phyloP scores from a whole-genome alignment of 2,888 invertebrate species.

The Octonoba sinensis region DNA sequence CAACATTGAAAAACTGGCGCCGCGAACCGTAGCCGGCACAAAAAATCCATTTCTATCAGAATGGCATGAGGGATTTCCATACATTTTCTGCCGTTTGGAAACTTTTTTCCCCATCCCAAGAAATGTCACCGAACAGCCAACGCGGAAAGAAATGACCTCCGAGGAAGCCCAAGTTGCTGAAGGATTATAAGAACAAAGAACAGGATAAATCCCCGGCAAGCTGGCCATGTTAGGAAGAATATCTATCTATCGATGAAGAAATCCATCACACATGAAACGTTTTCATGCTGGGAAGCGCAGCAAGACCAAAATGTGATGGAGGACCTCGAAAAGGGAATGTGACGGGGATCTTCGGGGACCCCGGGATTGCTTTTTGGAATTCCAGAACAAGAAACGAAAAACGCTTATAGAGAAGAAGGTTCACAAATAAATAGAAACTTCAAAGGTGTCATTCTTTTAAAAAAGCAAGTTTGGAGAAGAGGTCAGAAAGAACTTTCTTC shows the following conservation, averaged over 20 bases:
- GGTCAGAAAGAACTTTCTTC: conserved; percentile 22
- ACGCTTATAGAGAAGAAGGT: conserved; percentile 13
- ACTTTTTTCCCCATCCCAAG: conserved; percentile 48
- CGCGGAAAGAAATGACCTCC: conserved; percentile 55
- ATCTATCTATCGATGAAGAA: conserved; percentile 60
- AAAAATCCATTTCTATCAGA: conserved; percentile 20
- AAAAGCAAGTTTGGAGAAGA: conserved; percentile 37
- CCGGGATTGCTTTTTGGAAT: conserved; percentile 52
- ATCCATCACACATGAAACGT: conserved; percentile 62
- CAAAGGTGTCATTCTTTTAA: conserved; percentile 45
- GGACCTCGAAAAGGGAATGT: conserved; percentile 32
- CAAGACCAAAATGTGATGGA: conserved; percentile 52
- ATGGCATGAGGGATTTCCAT: conserved; percentile 32
- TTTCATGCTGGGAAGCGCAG: conserved; percentile 40
- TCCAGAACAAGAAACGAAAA: conserved; percentile 44
- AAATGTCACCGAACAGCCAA: conserved; percentile 50
- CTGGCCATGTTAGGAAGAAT: conserved; percentile 26
- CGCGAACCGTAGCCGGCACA: too few species aligned
- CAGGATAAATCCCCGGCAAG: conserved; percentile 57
- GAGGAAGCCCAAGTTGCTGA: conserved; percentile 57
- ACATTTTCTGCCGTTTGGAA: conserved; percentile 44
- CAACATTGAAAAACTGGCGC: too few species aligned
- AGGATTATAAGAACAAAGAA: conserved; percentile 62
- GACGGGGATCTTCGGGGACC: conserved; percentile 51
- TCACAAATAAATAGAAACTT: conserved; percentile 57